Evolutionary conservation across 2,888 invertebrate species (phyloP), one percentile per base, ranked within the genome.

Genomic region (Ditylenchus weischeri): DNA sequence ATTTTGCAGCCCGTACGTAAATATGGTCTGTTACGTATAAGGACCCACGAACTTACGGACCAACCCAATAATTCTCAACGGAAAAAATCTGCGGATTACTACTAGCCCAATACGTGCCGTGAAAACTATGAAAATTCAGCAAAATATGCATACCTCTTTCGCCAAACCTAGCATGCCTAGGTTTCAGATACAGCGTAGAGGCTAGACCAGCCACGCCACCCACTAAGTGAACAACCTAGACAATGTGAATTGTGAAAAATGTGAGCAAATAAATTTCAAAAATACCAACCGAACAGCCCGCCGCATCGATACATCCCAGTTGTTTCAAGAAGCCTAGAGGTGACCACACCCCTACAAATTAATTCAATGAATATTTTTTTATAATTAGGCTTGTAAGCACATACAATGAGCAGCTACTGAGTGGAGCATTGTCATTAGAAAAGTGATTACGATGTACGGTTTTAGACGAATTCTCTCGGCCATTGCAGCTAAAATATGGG

Each of bases 171-270:
- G 65, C 72, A 21, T 78, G 69, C 15, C 79, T 57, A 10, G 79
- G 79, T 38, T 66, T 69, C 23, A 79, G 68, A 57, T 78, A 79
- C n/a, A 75, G 63, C 11, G 79, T 79, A 43, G 79, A 76, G 13
- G 76, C 78, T n/a, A 78, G 72, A 18, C 79, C 79, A 11, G 75
- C 68, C 0, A 79, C 65, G 43, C 79, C 79, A 8, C 79, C 79
- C 10, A 79, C 79, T 10, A 79, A 64, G 68, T 79, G 79, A 36
- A 79, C 78, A 48, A 43, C 43, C 43, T 43, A 8, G 1, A 43
- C 3, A 6, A 43, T 15, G 15, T 15, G 1, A 43, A 43, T 15
- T 43, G 43, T 15, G 11, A 43, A 43, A 43, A 43, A 43, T 10
- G 2, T 43, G 13, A 15, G 43, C 15, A 43, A 43, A 1, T 15